These are phyloP conservation scores for Pterostichus madidus DNA, from an alignment of 2,888 invertebrate species.

Conservation along the genomic window DNA sequence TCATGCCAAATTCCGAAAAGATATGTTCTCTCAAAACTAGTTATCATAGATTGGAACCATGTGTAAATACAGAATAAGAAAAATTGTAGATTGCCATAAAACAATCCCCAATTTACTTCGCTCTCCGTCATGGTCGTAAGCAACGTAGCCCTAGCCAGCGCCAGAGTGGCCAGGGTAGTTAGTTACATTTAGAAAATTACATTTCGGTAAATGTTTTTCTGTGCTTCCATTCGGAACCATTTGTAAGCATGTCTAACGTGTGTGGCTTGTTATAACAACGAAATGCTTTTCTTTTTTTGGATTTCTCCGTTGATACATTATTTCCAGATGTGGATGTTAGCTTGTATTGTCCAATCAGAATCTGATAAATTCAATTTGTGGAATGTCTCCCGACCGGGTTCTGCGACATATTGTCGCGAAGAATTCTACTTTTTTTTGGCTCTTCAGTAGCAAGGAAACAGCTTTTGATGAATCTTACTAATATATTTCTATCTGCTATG, in stretches of 20 bases:
- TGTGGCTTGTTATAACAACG: conserved; percentile 53
- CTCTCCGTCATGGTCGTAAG: not conserved
- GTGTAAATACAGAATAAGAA: conserved; percentile 25
- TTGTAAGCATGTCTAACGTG: conserved; percentile 49
- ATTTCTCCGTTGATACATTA: conserved; percentile 41
- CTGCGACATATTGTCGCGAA: not conserved
- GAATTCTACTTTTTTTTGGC: not conserved
- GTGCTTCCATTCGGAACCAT: conserved; percentile 40
- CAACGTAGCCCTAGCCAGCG: conserved; percentile 15
- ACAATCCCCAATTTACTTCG: not conserved
- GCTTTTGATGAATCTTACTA: too few relatives aligned
- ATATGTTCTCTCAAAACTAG: not conserved
- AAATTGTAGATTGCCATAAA: conserved; percentile 27
- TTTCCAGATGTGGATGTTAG: conserved; percentile 51
- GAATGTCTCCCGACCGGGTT: not conserved
- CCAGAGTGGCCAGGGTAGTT: conserved; percentile 32
- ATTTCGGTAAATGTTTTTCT: conserved; percentile 54
- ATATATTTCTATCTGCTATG: not conserved
- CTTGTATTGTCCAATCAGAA: conserved; percentile 26
- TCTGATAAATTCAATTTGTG: conserved; percentile 45
- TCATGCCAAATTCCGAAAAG: not conserved
- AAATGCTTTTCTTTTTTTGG: conserved; percentile 40
- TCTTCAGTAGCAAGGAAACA: not conserved
- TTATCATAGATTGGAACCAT: conserved; percentile 7
- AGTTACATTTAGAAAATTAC: conserved; percentile 62